A percentile compares a stretch with the other conserved stretches of the same genome.
These are phyloP conservation scores for Ips typographus DNA, from an alignment of 1,140 invertebrate species.

Conservation along the genomic window DNA sequence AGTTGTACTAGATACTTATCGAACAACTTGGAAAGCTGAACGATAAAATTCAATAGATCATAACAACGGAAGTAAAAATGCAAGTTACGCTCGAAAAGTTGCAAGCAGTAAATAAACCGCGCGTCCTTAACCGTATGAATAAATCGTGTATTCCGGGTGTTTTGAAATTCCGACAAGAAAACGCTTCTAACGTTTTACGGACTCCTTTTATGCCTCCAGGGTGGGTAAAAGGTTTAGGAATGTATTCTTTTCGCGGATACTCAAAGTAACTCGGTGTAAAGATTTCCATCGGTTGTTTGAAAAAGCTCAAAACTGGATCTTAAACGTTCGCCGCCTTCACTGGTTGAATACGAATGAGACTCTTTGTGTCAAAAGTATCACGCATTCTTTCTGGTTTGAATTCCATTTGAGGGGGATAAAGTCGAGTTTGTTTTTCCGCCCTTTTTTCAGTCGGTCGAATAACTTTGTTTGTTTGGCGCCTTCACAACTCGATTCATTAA, in stretches of 20 bases:
- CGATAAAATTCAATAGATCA: slow-evolving; percentile 1
- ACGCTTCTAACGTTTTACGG: slow-evolving; percentile 24
- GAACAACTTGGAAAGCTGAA: no score
- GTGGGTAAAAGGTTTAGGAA: slow-evolving; percentile 26
- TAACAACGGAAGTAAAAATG: neutral
- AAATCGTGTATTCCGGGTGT: slow-evolving; percentile 20
- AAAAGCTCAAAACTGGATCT: slow-evolving; percentile 32
- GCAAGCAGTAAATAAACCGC: slow-evolving; percentile 2
- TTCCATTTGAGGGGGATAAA: slow-evolving; percentile 7
- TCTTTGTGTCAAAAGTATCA: slow-evolving; percentile 21
- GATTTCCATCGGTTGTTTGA: slow-evolving; percentile 29
- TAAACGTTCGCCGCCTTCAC: slow-evolving; percentile 25
- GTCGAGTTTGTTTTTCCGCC: neutral
- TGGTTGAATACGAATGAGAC: slow-evolving; percentile 30
- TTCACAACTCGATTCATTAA: no score
- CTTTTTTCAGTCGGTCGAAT: no score
- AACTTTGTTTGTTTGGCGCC: no score
- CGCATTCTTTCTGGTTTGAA: neutral
- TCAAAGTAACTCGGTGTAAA: slow-evolving; percentile 28
- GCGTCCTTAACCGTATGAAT: slow-evolving; percentile 16
- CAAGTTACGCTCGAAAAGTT: neutral
- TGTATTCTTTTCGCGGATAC: slow-evolving; percentile 29
- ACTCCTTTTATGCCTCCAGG: slow-evolving; percentile 24
- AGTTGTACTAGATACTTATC: no score
- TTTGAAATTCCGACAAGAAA: slow-evolving; percentile 31